phyloP scores from a whole-genome alignment of 1,140 invertebrate species.

The Lycorma delicatula region DNA sequence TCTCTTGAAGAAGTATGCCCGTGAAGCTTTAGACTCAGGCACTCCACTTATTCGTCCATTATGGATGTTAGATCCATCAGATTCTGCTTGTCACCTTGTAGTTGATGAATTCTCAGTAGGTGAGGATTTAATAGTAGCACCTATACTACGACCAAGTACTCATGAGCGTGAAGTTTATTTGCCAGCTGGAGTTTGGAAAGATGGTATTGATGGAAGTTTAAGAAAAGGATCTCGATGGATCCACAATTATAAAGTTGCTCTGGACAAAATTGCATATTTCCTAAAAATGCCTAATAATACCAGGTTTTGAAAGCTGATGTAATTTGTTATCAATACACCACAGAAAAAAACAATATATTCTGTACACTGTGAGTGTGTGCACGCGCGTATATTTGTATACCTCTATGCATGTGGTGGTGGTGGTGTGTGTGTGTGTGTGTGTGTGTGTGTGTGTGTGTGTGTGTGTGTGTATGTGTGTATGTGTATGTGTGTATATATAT shows the following conservation, averaged over 20 bases:
- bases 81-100: constrained; percentile 65
- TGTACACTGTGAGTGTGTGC: too few relatives aligned
- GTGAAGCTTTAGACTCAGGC: constrained; percentile 66
- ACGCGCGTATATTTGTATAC: too few relatives aligned
- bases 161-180: constrained; percentile 65
- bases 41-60: constrained; percentile 78
- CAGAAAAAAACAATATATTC: too few relatives aligned
- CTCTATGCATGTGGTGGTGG: too few relatives aligned
- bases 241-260: constrained; percentile 71
- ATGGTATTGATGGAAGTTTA: constrained; percentile 74
- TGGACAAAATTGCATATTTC: constrained; percentile 76
- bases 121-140: constrained; percentile 84
- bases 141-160: constrained; percentile 61
- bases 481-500: too few relatives aligned
- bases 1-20: constrained; percentile 62
- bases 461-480: too few relatives aligned
- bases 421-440: too few relatives aligned
- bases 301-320: too few relatives aligned
- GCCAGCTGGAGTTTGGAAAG: constrained; percentile 80
- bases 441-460: too few relatives aligned
- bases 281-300: constrained; percentile 75
- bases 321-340: too few relatives aligned
- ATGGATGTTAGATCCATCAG: constrained; percentile 83
- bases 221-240: constrained; percentile 83
- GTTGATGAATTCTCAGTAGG: constrained; percentile 87